Conservation (phyloP, 1,140 invertebrate genomes). For the Brachionus sp. region DNA sequence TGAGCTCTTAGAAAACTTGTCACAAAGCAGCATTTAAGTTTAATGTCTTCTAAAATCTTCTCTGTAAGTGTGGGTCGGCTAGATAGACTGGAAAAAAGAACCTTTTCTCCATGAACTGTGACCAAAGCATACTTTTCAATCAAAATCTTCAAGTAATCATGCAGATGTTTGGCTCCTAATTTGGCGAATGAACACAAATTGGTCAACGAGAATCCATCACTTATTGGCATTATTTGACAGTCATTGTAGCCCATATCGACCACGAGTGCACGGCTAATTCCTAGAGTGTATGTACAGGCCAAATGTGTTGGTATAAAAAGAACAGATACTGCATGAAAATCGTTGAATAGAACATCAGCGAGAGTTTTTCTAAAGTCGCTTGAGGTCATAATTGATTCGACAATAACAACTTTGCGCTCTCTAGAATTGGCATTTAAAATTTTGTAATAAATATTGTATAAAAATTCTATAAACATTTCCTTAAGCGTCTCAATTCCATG, state of each 20-base stretch:
- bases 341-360: conserved; percentile 82
- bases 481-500: background rate
- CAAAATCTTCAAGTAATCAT: background rate
- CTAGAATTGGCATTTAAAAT: conserved; percentile 73
- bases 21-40: conserved; percentile 73
- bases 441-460: conserved; percentile 31
- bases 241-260: conserved; percentile 82
- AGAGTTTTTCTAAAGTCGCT: conserved; percentile 77
- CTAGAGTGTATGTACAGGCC: conserved; percentile 72
- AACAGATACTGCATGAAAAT: conserved; percentile 78
- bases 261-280: conserved; percentile 72
- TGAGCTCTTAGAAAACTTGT: conserved; percentile 69
- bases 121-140: background rate
- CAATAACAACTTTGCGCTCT: conserved; percentile 79
- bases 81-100: background rate
- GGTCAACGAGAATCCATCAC: conserved; percentile 46
- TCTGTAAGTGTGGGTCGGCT: conserved; percentile 49
- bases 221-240: conserved; percentile 73
- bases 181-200: conserved; percentile 7
- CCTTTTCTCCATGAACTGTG: background rate
- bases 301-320: conserved; percentile 75
- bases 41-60: conserved; percentile 62
- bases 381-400: conserved; percentile 80
- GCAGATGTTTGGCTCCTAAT: background rate
- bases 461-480: conserved; percentile 9